Base-by-base conservation (phyloP, 2,888 invertebrate species). In the Tachina lurida region DNA sequence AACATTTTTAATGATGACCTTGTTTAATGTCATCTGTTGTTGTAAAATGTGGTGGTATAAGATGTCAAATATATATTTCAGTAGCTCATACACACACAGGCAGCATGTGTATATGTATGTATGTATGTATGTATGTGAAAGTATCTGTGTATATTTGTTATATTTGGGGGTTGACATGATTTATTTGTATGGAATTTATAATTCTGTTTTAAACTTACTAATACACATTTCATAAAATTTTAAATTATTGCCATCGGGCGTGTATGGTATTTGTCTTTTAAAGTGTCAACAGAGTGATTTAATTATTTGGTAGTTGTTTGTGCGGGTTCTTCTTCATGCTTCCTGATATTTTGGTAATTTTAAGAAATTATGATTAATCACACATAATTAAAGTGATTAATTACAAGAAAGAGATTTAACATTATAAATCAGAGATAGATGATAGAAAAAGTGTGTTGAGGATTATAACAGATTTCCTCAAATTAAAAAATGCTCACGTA, bases 321-420 rank as follows among this genome's bases (percentile, higher is more conserved):
- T 56, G 56, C 5, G 41, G 15, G 22, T 9, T 56, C n/a, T 67
- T 45, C 10, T 54, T 52, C 10, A 9, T 70, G 22, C 63, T 45
- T 56, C 31, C 67, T 19, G 52, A 65, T 49, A 60, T 65, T 52
- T 58, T 17, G 17, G 19, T 17, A 12, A 73, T 62, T 58, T 79
- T 52, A 22, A 13, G 22, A 45, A 75, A 62, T 81, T 82, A 85
- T 88, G 88, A 88, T 88, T 87, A 88, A 88, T 88, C 68, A 84
- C 84, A 68, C 65, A 84, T 78, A 86, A 87, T 88, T 88, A 87
- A 70, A 76, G 76, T 88, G 88, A 88, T 88, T 84, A 87, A 88
- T 88, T 87, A 74, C 67, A 73, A 73, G 63, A 86, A 81, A 86
- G 80, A 70, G 60, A 65, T 70, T 76, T 76, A 52, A 31, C 45